phyloP scores from a whole-genome alignment of 2,888 invertebrate species.

The Incurvaria masculella region DNA sequence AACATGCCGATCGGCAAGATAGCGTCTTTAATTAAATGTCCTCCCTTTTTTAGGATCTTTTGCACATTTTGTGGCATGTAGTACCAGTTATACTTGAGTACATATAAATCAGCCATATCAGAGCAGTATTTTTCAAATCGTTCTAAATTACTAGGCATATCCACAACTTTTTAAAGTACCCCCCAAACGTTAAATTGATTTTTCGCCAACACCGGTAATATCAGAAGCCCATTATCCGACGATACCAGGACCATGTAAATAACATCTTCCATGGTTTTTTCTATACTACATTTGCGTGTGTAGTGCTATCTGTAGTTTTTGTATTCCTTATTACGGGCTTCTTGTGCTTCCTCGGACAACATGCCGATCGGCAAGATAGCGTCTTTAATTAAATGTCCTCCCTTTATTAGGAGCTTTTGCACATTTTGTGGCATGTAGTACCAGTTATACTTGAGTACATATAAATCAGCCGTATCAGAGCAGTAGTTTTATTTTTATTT shows the following conservation, averaged over 20 bases:
- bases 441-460: constrained; percentile 13
- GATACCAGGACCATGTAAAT: no score
- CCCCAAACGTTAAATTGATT: no score
- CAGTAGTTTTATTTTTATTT: no score
- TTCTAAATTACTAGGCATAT: no score
- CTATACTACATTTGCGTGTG: constrained; percentile 9
- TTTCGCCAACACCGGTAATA: no score
- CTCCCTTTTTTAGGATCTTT: constrained; percentile 2
- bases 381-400: neutral
- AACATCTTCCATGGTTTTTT: constrained; percentile 9
- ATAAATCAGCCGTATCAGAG: constrained; percentile 1
- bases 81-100: constrained; percentile 12
- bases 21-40: constrained; percentile 1
- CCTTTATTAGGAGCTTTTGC: constrained; percentile 4
- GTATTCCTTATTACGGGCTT: constrained; percentile 5
- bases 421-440: constrained; percentile 2
- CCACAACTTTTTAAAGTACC: no score
- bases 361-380: constrained; percentile 4
- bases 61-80: constrained; percentile 4
- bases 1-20: constrained; percentile 3
- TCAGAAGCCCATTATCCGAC: no score
- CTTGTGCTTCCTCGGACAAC: constrained; percentile 4
- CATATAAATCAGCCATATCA: constrained; percentile 1
- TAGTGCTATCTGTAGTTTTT: constrained; percentile 3
- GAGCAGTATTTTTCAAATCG: no score